phyloP scores from a whole-genome alignment of 2,797 vertebrate genomes.

The Rallus crepitans region DNA sequence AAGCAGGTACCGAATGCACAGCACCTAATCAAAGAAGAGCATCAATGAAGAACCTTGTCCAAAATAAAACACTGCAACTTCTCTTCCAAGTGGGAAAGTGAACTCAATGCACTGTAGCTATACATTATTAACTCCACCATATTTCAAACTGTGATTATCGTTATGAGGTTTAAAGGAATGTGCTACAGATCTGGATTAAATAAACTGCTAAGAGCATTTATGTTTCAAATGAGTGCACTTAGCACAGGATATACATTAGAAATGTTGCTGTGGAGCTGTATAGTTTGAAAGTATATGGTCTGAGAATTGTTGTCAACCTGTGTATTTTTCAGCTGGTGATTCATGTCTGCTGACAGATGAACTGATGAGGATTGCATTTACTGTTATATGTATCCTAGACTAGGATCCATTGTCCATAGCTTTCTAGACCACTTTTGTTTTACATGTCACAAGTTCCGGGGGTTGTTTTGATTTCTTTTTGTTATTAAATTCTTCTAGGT shows the following conservation, averaged over 20 bases:
- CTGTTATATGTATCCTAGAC: background rate
- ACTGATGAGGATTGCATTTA: background rate
- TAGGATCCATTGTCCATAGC: background rate
- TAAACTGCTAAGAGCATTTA: background rate
- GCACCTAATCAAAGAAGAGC: background rate
- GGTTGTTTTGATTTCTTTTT: background rate
- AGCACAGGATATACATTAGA: background rate
- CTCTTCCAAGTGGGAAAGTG: background rate
- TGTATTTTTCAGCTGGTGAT: background rate
- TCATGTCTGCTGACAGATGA: background rate
- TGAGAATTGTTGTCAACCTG: background rate
- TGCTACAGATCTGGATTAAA: background rate
- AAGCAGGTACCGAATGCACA: background rate
- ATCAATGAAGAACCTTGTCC: background rate
- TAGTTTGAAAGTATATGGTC: background rate
- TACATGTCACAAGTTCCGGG: background rate
- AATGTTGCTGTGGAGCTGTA: background rate
- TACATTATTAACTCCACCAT: background rate
- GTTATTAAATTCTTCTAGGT: background rate
- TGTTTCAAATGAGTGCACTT: background rate
- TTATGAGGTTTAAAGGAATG: background rate
- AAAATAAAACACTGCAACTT: background rate
- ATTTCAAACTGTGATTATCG: background rate
- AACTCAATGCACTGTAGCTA: accelerated
- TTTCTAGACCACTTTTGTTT: background rate